phyloP scores from a whole-genome alignment of 2,797 vertebrate genomes.

The Fratercula arctica region DNA sequence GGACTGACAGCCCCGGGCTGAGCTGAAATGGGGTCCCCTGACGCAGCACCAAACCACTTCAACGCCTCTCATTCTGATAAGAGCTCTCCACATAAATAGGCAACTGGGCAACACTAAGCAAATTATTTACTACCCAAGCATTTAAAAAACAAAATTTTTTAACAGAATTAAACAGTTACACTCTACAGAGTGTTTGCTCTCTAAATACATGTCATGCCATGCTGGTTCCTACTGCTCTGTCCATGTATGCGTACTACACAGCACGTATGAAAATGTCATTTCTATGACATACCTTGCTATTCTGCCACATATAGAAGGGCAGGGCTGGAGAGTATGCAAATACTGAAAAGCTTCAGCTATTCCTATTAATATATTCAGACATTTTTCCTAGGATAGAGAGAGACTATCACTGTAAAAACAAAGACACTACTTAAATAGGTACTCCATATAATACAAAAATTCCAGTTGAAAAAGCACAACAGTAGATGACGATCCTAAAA shows the following conservation, averaged over 20 bases:
- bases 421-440: not conserved
- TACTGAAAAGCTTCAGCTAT: constrained; percentile 69
- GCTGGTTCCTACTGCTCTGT: not conserved
- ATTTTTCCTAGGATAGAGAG: constrained; percentile 72
- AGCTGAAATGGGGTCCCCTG: not conserved
- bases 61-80: not conserved
- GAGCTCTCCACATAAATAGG: not conserved
- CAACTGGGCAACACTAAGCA: not conserved
- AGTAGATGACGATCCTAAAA: not conserved
- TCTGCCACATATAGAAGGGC: constrained; percentile 73
- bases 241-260: not conserved
- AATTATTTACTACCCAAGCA: not conserved
- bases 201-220: not conserved
- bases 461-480: not conserved
- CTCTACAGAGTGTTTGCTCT: not conserved
- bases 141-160: not conserved
- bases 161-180: not conserved
- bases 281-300: constrained; percentile 71
- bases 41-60: not conserved
- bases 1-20: accelerated
- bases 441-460: not conserved
- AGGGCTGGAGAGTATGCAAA: constrained; percentile 69
- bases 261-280: not conserved
- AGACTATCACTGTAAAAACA: constrained; percentile 24
- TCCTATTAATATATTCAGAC: constrained; percentile 72